Percentiles rank a stretch among this genome's conserved stretches.
Evolutionary conservation across 2,888 invertebrate genomes (phyloP).

Genomic region (Drosophila kanekoi): DNA sequence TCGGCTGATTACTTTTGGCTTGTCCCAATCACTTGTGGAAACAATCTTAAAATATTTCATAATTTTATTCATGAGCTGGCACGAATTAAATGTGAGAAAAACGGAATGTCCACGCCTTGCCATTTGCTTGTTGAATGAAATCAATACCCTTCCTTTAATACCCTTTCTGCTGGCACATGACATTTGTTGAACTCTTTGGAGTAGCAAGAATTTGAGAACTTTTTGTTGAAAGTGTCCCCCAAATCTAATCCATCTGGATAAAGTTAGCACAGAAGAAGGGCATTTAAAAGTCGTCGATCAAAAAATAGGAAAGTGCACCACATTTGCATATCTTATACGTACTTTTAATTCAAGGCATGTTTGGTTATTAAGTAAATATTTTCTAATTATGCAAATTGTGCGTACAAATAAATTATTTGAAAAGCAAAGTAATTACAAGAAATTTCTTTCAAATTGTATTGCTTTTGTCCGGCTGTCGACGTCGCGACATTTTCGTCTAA

Average conservation of each 20-base stretch:
- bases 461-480: constrained; percentile 4
- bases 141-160: constrained; percentile 18
- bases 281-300: background rate
- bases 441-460: background rate
- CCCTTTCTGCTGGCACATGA: background rate
- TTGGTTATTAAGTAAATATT: constrained; percentile 19
- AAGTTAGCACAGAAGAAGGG: constrained; percentile 1
- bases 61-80: constrained; percentile 61
- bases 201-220: background rate
- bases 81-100: constrained; percentile 33
- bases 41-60: constrained; percentile 26
- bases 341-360: constrained; percentile 17
- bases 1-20: constrained; percentile 44
- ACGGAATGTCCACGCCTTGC: constrained; percentile 31
- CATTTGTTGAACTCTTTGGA: background rate
- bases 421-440: constrained; percentile 16
- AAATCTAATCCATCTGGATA: too few species aligned
- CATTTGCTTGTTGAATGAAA: constrained; percentile 8
- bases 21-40: constrained; percentile 8
- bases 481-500: constrained; percentile 19
- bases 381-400: constrained; percentile 4
- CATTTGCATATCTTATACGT: constrained; percentile 39
- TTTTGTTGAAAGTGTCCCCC: too few species aligned
- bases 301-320: background rate
- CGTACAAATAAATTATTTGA: constrained; percentile 5